Percentiles rank a stretch among this genome's conserved stretches.
Evolutionary conservation across 2,888 invertebrate genomes (phyloP).

Genomic region (Gari tellinella): DNA sequence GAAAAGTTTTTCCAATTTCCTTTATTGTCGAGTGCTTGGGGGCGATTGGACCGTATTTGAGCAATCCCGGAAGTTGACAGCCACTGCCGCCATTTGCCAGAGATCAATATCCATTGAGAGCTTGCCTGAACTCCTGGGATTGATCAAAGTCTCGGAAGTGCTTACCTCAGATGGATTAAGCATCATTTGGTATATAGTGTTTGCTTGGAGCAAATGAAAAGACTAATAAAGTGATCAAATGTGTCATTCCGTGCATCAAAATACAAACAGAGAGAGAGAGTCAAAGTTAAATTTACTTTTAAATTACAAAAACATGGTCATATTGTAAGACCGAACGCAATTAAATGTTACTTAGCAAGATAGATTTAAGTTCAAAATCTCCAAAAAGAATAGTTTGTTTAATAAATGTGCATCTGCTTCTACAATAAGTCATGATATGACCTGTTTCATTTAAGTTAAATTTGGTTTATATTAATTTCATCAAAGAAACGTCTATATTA

Average conservation of each 20-base stretch:
- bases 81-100: conserved; percentile 59
- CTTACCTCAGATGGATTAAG: conserved; percentile 57
- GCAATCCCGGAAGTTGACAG: conserved; percentile 57
- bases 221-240: conserved; percentile 19
- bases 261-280: neutral
- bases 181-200: conserved; percentile 44
- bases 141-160: conserved; percentile 66
- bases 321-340: too few species aligned
- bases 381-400: too few species aligned
- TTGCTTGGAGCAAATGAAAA: conserved; percentile 16
- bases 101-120: conserved; percentile 59
- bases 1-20: conserved; percentile 62
- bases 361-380: too few species aligned
- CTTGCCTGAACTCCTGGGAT: conserved; percentile 40
- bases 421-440: too few species aligned
- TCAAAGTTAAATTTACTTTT: too few species aligned
- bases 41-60: conserved; percentile 1
- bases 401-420: too few species aligned
- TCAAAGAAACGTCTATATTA: too few species aligned
- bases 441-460: too few species aligned
- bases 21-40: conserved; percentile 6
- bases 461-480: too few species aligned
- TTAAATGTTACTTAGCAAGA: too few species aligned
- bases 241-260: conserved; percentile 33
- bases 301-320: too few species aligned